Percentiles rank a stretch among this genome's conserved stretches.
Conservation (phyloP, 2,888 invertebrate species). For the Crioceris asparagi region DNA sequence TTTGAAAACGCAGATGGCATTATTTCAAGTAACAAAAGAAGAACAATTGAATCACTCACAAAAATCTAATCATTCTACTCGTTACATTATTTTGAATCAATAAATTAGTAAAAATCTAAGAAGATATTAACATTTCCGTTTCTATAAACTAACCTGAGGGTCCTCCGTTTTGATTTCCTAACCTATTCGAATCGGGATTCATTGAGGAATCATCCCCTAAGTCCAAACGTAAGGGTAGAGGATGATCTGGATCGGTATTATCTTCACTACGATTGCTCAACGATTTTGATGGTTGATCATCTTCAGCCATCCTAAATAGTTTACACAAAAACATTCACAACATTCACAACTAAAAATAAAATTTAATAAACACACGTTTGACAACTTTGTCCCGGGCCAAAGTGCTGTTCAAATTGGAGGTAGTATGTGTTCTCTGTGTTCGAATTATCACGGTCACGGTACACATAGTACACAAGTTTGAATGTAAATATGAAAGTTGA, state of each 20-base stretch:
- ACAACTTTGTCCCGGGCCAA: too few species aligned
- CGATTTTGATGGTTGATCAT: conserved; percentile 16
- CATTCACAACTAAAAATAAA: conserved; percentile 1
- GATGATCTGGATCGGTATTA: conserved; percentile 18
- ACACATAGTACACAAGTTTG: too few species aligned
- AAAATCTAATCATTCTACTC: too few species aligned
- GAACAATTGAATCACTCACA: too few species aligned
- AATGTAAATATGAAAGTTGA: too few species aligned
- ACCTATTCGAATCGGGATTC: conserved; percentile 25
- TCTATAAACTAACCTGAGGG: conserved; percentile 22
- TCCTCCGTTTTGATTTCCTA: conserved; percentile 23
- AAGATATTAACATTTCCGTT: background rate
- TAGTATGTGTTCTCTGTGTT: too few species aligned
- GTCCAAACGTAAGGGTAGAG: conserved; percentile 24
- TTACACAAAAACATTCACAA: conserved; percentile 14
- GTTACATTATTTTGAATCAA: too few species aligned
- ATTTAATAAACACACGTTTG: too few species aligned
- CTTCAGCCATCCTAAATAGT: conserved; percentile 19
- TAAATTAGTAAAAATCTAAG: conserved; percentile 1
- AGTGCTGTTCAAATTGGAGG: too few species aligned
- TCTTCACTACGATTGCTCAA: conserved; percentile 14
- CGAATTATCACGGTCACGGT: too few species aligned
- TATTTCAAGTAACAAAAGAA: too few species aligned
- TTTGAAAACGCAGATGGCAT: too few species aligned
- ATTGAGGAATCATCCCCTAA: conserved; percentile 27